Conservation (phyloP, 92 coral and sea anemone genomes). For the Montipora capitata region DNA sequence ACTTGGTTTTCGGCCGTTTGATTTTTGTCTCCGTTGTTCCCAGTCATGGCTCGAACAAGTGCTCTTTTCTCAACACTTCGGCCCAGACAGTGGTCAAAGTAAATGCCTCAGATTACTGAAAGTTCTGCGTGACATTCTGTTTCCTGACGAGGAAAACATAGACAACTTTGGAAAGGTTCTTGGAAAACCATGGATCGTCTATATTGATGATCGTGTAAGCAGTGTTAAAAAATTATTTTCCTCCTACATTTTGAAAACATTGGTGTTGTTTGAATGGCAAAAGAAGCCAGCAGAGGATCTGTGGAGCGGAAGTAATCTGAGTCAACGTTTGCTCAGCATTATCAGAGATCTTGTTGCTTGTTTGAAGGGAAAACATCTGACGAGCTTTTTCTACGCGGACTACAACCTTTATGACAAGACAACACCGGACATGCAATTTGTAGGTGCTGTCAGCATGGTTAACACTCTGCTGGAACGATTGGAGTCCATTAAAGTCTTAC, state of each 20-base stretch:
- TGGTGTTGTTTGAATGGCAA: conserved; percentile 52
- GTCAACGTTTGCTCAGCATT: not conserved
- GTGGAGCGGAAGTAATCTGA: conserved; percentile 25
- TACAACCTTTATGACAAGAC: not conserved
- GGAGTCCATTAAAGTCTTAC: not conserved
- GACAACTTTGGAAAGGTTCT: not conserved
- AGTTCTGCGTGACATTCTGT: conserved; percentile 17
- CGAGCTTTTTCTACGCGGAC: conserved; percentile 7
- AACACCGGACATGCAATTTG: not conserved
- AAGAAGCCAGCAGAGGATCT: not conserved
- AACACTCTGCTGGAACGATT: conserved; percentile 7
- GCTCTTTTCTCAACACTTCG: conserved; percentile 10
- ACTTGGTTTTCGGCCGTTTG: not conserved
- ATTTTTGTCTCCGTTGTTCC: conserved; percentile 3
- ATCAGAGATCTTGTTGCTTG: not conserved
- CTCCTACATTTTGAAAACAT: conserved; percentile 35
- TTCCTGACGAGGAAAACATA: not conserved
- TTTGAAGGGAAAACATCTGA: not conserved
- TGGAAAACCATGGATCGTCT: no score
- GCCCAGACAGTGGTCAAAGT: conserved; percentile 22
- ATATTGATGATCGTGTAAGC: not conserved
- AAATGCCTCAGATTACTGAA: conserved; percentile 21
- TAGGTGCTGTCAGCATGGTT: conserved; percentile 1
- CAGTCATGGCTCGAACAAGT: conserved; percentile 26
- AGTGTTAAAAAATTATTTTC: not conserved